Conservation (phyloP, 2,888 invertebrate genomes). For the Mayetiola destructor region DNA sequence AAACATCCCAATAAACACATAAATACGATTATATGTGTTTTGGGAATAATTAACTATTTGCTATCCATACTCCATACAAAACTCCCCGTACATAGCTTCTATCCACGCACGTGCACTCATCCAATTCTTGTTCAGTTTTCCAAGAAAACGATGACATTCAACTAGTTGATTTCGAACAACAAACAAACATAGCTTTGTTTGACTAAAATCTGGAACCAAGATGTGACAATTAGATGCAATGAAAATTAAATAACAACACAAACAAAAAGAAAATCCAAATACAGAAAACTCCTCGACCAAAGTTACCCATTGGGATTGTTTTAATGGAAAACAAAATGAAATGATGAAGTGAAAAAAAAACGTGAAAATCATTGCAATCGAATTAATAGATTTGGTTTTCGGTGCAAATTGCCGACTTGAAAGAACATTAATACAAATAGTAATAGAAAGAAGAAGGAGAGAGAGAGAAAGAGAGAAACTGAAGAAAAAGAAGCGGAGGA, state of each 20-base stretch:
- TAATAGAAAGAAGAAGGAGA: neutral
- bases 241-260: neutral
- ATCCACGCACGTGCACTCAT: too few species aligned
- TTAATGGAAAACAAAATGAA: neutral
- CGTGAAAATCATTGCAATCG: too few species aligned
- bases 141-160: neutral
- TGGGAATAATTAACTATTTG: slow-evolving; percentile 9
- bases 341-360: too few species aligned
- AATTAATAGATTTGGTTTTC: slow-evolving; percentile 9
- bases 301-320: slow-evolving; percentile 6
- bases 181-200: neutral
- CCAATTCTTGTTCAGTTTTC: neutral
- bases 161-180: neutral
- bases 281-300: neutral
- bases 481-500: too few species aligned
- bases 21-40: neutral
- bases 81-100: too few species aligned
- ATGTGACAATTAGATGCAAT: neutral
- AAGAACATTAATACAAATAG: slow-evolving; percentile 5
- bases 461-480: neutral
- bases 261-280: neutral
- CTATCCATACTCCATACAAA: slow-evolving; percentile 1
- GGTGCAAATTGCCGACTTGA: slow-evolving; percentile 1
- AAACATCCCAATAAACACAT: too few species aligned
- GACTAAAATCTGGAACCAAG: neutral